Conservation (phyloP, 1,140 invertebrate genomes). For the Eurosta solidaginis region DNA sequence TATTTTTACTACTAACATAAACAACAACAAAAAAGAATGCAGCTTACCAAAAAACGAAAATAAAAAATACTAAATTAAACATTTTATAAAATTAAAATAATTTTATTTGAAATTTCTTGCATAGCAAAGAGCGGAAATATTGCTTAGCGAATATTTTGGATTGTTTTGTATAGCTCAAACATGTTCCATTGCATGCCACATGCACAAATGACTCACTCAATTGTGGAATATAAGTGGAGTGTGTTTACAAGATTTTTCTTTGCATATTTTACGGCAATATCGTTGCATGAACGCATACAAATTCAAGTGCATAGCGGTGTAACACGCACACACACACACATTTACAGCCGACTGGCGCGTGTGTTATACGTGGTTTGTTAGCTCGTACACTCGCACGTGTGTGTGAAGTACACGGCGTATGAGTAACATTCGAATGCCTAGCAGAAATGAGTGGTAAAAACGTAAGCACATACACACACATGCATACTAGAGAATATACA, state of each 20-base stretch:
- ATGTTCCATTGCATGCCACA: neutral
- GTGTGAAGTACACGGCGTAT: neutral
- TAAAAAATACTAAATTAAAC: neutral
- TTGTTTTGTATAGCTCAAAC: neutral
- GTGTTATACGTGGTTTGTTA: neutral
- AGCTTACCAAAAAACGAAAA: neutral
- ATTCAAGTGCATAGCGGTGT: neutral
- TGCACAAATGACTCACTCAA: neutral
- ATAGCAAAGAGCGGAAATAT: neutral
- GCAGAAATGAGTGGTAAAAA: neutral
- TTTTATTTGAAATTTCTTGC: neutral
- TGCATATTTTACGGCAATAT: neutral
- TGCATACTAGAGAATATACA: neutral
- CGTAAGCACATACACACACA: neutral
- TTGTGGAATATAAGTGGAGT: neutral
- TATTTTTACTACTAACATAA: constrained; percentile 28
- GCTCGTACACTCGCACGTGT: neutral
- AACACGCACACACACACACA: neutral
- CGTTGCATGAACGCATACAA: neutral
- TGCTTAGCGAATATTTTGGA: neutral
- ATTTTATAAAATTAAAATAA: neutral
- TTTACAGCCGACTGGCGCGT: neutral
- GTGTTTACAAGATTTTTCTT: neutral
- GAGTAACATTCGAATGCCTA: neutral
- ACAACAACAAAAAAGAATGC: neutral